These are phyloP conservation scores for Rhaphigaster nebulosa DNA, from an alignment of 2,888 invertebrate genomes.

Conservation along the genomic window DNA sequence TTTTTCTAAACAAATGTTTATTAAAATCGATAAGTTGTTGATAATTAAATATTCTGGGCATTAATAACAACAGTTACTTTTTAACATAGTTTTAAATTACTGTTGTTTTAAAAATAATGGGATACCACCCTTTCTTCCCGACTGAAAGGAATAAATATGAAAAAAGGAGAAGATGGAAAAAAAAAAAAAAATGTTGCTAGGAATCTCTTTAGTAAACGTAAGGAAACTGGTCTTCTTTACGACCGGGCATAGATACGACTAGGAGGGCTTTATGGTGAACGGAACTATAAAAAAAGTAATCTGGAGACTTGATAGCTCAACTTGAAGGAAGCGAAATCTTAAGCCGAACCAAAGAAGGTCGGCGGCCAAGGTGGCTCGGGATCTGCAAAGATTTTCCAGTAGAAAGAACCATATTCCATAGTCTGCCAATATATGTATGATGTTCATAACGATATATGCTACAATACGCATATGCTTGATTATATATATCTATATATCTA, in stretches of 20 bases:
- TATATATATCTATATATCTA: too few species aligned
- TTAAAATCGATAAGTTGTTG: too few species aligned
- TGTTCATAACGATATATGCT: too few species aligned
- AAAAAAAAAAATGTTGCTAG: neutral
- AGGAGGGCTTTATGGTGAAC: neutral
- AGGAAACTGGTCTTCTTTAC: neutral
- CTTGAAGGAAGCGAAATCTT: neutral
- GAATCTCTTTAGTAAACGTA: neutral
- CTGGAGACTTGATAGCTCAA: neutral
- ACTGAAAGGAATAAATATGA: too few species aligned
- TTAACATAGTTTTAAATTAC: too few species aligned
- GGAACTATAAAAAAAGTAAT: conserved; percentile 38
- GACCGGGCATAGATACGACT: neutral
- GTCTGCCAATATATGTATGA: too few species aligned
- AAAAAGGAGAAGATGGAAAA: neutral
- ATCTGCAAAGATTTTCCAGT: neutral
- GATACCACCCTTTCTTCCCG: too few species aligned
- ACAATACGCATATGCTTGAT: too few species aligned
- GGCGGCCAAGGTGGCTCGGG: neutral
- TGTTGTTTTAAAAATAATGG: too few species aligned
- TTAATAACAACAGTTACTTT: too few species aligned
- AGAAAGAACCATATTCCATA: neutral
- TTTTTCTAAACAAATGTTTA: too few species aligned
- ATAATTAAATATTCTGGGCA: too few species aligned
- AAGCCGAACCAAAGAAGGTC: neutral